phyloP scores from a whole-genome alignment of 2,113 vertebrate genomes.

The Tupaia tana region DNA sequence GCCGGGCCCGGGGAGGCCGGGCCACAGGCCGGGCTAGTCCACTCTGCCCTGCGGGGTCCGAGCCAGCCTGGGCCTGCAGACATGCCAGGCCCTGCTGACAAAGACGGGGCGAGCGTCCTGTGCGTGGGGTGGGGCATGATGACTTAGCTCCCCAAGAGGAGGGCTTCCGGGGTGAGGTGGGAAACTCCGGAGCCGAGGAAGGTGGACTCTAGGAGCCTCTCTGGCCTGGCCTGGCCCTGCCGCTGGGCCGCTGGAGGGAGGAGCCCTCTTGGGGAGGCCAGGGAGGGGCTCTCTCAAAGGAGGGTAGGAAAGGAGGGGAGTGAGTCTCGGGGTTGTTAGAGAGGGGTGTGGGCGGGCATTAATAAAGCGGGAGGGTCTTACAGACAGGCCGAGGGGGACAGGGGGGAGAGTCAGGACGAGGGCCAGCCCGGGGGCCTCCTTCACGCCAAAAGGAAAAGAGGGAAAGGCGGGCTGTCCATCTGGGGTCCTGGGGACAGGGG shows the following conservation, averaged over 20 bases:
- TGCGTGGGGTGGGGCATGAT: not conserved
- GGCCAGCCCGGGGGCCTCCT: not conserved
- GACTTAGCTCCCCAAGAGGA: not conserved
- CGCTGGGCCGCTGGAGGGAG: slow-evolving; percentile 53
- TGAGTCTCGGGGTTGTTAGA: slow-evolving; percentile 65
- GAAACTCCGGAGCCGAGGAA: not conserved
- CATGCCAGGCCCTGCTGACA: not conserved
- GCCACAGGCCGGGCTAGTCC: slow-evolving; percentile 67
- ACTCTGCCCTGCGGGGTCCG: not conserved
- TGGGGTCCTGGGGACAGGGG: not conserved
- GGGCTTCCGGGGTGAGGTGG: not conserved
- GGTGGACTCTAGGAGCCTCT: not conserved
- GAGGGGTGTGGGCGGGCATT: not conserved
- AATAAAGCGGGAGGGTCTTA: not conserved
- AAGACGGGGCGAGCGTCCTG: not conserved
- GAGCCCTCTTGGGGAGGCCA: slow-evolving; percentile 44
- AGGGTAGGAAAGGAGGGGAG: accelerated
- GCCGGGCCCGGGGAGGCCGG: slow-evolving; percentile 79
- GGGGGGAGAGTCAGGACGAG: not conserved
- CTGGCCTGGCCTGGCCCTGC: not conserved
- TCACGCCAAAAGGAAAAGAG: slow-evolving; percentile 64
- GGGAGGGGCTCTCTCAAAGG: not conserved
- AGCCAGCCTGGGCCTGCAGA: not conserved
- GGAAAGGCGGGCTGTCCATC: not conserved
- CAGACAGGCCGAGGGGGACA: not conserved